A percentile compares a stretch with the other conserved stretches of the same genome.
Conservation (phyloP, 2,888 invertebrate species). For the Drosophila neonasuta region DNA sequence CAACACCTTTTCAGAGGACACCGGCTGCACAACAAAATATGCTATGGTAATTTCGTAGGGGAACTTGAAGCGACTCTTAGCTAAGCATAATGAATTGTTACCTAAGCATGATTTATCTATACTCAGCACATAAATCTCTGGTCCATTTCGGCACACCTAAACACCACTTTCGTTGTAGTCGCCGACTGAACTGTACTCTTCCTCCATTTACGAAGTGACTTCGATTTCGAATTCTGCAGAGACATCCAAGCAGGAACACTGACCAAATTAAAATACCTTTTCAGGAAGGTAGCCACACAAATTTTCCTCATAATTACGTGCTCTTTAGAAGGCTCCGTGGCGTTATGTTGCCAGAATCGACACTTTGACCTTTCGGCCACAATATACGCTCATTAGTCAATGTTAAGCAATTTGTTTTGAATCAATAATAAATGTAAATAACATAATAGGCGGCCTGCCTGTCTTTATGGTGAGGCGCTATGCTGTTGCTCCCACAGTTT, state of each 20-base stretch:
- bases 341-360: slow-evolving; percentile 25
- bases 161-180: neutral
- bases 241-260: neutral
- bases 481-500: slow-evolving; percentile 20
- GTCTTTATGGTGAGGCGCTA: neutral
- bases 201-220: no score
- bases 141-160: slow-evolving; percentile 17
- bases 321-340: slow-evolving; percentile 21
- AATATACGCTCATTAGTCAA: slow-evolving; percentile 72
- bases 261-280: slow-evolving; percentile 3
- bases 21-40: slow-evolving; percentile 40
- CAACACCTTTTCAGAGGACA: slow-evolving; percentile 42
- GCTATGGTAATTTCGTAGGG: slow-evolving; percentile 44
- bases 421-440: slow-evolving; percentile 76
- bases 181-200: slow-evolving; percentile 27
- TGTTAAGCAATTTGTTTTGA: slow-evolving; percentile 66
- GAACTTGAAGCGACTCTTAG: slow-evolving; percentile 25
- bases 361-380: slow-evolving; percentile 69
- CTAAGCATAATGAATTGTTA: slow-evolving; percentile 70
- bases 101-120: slow-evolving; percentile 69
- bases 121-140: slow-evolving; percentile 62
- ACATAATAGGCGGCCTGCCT: slow-evolving; percentile 56
- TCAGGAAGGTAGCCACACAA: neutral
- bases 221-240: neutral
- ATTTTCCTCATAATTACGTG: slow-evolving; percentile 46